These are phyloP conservation scores for Leucosticte australis DNA, from an alignment of 2,113 vertebrate genomes.

Conservation along the genomic window DNA sequence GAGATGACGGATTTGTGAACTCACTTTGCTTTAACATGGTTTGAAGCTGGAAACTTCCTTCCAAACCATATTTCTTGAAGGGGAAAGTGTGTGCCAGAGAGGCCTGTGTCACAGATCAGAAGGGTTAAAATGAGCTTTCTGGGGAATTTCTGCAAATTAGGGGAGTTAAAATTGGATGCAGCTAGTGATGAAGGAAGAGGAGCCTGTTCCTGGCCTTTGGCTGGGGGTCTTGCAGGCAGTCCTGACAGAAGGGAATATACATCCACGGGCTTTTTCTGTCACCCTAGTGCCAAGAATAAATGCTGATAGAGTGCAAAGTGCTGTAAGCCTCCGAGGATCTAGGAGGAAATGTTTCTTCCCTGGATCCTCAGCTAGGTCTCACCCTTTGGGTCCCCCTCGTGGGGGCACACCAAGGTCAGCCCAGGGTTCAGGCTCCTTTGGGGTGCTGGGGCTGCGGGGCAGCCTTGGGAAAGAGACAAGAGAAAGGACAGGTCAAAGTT, in stretches of 20 bases:
- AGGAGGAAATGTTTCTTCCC: not conserved
- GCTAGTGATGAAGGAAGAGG: not conserved
- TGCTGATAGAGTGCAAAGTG: not conserved
- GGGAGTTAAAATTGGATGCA: not conserved
- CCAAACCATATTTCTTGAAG: fast-evolving
- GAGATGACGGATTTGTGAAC: not conserved
- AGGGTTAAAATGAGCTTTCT: not conserved
- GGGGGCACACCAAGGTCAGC: not conserved
- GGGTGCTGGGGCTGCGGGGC: not conserved
- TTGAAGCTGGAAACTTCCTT: not conserved
- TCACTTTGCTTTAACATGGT: not conserved
- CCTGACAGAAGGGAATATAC: not conserved
- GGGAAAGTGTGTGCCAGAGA: not conserved
- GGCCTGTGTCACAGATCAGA: not conserved
- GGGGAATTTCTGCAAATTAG: not conserved
- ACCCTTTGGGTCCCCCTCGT: fast-evolving
- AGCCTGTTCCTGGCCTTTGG: not conserved
- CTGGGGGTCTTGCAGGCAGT: not conserved
- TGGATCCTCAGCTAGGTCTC: not conserved
- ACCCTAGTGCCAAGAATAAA: not conserved
- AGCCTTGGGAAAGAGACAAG: not conserved
- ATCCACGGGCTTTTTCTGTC: not conserved
- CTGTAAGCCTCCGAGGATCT: not conserved
- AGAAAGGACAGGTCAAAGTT: not conserved
- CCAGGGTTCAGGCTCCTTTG: not conserved